Percentiles rank a stretch among this genome's conserved stretches.
Evolutionary conservation across 2,797 vertebrate genomes (phyloP).

Genomic region (Rhynchotus rufescens): DNA sequence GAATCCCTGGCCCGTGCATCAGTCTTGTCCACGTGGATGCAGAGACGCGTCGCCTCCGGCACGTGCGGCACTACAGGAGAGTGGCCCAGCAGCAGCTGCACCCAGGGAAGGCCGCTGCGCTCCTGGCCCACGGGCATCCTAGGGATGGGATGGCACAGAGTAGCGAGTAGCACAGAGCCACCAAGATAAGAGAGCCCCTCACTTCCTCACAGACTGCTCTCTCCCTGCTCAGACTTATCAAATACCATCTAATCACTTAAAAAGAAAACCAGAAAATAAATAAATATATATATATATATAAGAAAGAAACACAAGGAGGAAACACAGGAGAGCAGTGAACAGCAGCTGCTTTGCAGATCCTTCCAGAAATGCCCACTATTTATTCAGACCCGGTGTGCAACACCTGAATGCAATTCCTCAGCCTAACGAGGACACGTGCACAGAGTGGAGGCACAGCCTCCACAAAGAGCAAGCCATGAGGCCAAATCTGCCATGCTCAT

Average conservation of each 20-base stretch:
- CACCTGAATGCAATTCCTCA: constrained; percentile 81
- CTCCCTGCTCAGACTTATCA: background rate
- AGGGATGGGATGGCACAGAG: background rate
- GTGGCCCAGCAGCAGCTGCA: background rate
- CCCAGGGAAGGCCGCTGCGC: background rate
- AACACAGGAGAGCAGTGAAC: background rate
- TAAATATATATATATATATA: no score
- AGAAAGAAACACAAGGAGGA: background rate
- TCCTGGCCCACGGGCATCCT: background rate
- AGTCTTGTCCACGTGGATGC: background rate
- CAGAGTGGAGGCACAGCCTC: no score
- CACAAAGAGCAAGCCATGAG: background rate
- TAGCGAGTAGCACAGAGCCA: background rate
- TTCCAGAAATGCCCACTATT: background rate
- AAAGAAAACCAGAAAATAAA: background rate
- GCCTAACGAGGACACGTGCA: constrained; percentile 41
- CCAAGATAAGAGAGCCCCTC: background rate
- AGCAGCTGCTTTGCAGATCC: background rate
- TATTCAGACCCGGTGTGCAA: constrained; percentile 55
- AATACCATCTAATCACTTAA: background rate
- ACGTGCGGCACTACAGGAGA: no score
- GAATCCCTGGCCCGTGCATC: background rate
- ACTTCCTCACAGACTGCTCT: background rate
- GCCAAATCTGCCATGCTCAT: background rate
- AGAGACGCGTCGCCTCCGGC: no score